phyloP scores from a whole-genome alignment of 2,888 invertebrate genomes.

The Dexiosoma caninum region DNA sequence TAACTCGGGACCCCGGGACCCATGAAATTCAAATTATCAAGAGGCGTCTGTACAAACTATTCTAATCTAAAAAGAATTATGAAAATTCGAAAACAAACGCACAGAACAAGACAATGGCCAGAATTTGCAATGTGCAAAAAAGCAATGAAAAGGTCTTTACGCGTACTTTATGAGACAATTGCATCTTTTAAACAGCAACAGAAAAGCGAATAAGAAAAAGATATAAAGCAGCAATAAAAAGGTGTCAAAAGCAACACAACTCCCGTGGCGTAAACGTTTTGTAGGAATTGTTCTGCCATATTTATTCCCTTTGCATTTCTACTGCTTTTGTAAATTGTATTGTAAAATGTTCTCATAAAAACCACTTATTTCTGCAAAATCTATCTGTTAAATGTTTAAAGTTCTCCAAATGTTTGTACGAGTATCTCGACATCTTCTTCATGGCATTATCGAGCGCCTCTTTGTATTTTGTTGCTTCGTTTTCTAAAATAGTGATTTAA shows the following conservation, averaged over 20 bases:
- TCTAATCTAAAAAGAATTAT: too few species aligned
- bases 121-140: conserved; percentile 15
- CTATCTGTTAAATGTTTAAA: conserved; percentile 36
- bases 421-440: too few species aligned
- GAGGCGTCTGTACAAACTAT: too few species aligned
- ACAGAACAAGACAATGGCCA: conserved; percentile 13
- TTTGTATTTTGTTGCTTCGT: conserved; percentile 29
- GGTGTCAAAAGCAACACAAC: conserved; percentile 75
- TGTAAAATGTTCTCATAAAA: conserved; percentile 37
- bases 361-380: conserved; percentile 46
- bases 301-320: neutral
- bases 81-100: conserved; percentile 2
- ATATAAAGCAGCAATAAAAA: conserved; percentile 63
- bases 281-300: neutral
- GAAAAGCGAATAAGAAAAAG: neutral
- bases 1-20: too few species aligned
- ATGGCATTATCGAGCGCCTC: neutral
- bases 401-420: conserved; percentile 22
- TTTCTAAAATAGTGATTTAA: conserved; percentile 52
- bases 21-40: too few species aligned
- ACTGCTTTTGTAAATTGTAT: conserved; percentile 15
- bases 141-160: conserved; percentile 35
- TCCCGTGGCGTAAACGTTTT: conserved; percentile 58
- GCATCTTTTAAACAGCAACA: conserved; percentile 66
- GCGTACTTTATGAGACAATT: conserved; percentile 65